phyloP scores from a whole-genome alignment of 1,140 invertebrate genomes.

The Lysiphlebus fabarum region DNA sequence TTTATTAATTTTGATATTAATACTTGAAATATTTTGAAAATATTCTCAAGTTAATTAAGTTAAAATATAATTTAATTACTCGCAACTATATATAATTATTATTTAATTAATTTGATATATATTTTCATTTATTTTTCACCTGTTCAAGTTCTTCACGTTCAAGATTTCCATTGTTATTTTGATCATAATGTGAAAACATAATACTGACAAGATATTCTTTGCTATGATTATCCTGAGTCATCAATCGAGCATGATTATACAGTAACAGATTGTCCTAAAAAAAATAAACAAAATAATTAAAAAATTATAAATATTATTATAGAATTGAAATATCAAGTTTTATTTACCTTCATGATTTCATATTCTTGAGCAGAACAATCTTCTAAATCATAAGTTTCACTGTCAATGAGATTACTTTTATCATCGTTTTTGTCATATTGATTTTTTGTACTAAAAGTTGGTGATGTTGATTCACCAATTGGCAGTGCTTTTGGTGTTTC shows the following conservation, averaged over 20 bases:
- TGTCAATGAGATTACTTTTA: conserved; percentile 39
- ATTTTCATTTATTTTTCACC: conserved; percentile 40
- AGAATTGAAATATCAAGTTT: neutral
- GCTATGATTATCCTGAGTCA: conserved; percentile 61
- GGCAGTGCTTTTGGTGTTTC: conserved; percentile 33
- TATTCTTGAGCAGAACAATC: conserved; percentile 67
- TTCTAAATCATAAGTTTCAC: conserved; percentile 42
- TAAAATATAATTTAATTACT: too few relatives aligned
- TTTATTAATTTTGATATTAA: too few relatives aligned
- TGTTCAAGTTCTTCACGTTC: conserved; percentile 66
- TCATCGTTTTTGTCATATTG: conserved; percentile 36
- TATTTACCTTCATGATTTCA: conserved; percentile 65
- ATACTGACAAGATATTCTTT: conserved; percentile 73
- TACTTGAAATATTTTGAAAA: too few relatives aligned
- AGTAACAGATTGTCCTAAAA: conserved; percentile 70
- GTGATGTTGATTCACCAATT: conserved; percentile 26
- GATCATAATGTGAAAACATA: conserved; percentile 78
- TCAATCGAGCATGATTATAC: conserved; percentile 69
- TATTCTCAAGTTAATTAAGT: conserved; percentile 22
- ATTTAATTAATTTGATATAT: too few relatives aligned
- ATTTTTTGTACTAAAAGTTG: conserved; percentile 25
- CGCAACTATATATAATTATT: too few relatives aligned
- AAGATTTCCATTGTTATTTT: conserved; percentile 68
- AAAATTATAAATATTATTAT: neutral
- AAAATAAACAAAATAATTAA: conserved; percentile 17